These are phyloP conservation scores for Epirrhoe tristata DNA, from an alignment of 2,888 invertebrate genomes.

Conservation along the genomic window DNA sequence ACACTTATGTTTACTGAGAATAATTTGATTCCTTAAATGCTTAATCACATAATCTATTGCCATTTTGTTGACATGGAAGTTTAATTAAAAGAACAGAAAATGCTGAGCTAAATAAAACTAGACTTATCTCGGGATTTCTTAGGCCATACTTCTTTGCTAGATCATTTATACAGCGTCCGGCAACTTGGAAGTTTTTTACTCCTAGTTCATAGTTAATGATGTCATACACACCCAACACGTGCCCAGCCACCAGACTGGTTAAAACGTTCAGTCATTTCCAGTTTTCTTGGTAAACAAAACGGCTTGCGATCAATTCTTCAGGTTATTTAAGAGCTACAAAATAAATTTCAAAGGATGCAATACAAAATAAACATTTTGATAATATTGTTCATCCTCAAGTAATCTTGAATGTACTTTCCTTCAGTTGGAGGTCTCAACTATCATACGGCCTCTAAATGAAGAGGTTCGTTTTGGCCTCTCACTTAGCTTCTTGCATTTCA, in stretches of 20 bases:
- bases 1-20: background rate
- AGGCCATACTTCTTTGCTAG: too few relatives aligned
- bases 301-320: background rate
- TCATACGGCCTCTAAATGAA: constrained; percentile 25
- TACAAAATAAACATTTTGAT: background rate
- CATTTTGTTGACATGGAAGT: too few relatives aligned
- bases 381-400: background rate
- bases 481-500: constrained; percentile 8
- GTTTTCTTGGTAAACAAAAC: background rate
- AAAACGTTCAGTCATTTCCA: background rate
- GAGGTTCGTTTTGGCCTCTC: constrained; percentile 20
- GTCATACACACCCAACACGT: too few relatives aligned
- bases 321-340: background rate
- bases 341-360: background rate
- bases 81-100: too few relatives aligned
- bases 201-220: too few relatives aligned
- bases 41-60: too few relatives aligned
- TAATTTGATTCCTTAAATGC: too few relatives aligned
- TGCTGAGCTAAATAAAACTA: too few relatives aligned
- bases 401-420: constrained; percentile 25
- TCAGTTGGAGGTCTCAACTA: constrained; percentile 19
- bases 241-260: too few relatives aligned
- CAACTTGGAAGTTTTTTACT: too few relatives aligned
- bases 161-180: too few relatives aligned
- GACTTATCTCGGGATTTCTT: too few relatives aligned